Base-by-base conservation (phyloP, 2,113 vertebrate genomes). In the Lucifuga dentata region DNA sequence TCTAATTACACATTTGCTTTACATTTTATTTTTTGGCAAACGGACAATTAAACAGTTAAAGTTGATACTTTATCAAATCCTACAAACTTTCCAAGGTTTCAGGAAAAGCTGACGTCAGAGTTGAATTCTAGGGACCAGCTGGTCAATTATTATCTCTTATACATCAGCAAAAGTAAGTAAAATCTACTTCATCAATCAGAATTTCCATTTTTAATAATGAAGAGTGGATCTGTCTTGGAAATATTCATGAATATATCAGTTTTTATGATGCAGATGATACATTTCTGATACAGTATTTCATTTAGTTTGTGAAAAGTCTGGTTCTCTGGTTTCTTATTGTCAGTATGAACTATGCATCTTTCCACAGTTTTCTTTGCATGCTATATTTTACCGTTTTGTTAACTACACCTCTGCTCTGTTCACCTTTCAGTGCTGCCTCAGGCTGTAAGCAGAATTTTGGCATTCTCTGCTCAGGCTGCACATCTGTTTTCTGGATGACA, bases 401-500 rank as follows among this genome's bases (percentile, higher is more conserved):
- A 76, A 79, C 55, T 67, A 5, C 62, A 77, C 71, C 58, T 75
- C 63, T 80, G 76, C 56, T 72, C 50, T 49, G 20, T 61, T 73
- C 73, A 73, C 71, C 79, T 78, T 69, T 81, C 79, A 68, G 65
- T 26, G 63, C 61, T 4, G 70, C 76, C 77, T 45, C 35, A 6
- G 71, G 72, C 65, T 60, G 24, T 2, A 17, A 68, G 32, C 16
- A 8, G 51, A 35, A 53, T 61, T 78, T 69, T 38, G 49, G 45
- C 68, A 33, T 40, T 49, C 58, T 64, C 33, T 43, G 0, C 52
- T 51, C 46, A 59, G 62, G 48, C 82, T 51, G 33, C 75, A 88
- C 86, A 90, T 90, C 79, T 90, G 89, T 59, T 87, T 88, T 83
- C 26, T 80, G 82, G 72, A 77, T 84, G 85, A 86, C 78, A 74